Evolutionary conservation across 2,888 invertebrate genomes (phyloP).

Genomic region (Xiphydria camelus): DNA sequence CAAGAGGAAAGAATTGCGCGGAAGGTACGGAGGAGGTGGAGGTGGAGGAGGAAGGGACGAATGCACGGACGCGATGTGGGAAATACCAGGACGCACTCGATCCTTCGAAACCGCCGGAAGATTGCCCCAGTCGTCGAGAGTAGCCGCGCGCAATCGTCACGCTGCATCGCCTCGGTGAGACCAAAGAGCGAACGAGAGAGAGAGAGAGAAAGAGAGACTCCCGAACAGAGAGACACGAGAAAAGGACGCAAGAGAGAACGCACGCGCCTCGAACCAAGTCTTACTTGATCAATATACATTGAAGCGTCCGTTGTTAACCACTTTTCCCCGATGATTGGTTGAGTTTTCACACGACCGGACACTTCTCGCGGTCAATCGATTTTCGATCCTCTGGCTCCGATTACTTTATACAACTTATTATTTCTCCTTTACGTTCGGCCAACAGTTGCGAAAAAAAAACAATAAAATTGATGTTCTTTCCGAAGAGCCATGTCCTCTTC

Average conservation of each 20-base stretch:
- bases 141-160: too few relatives aligned
- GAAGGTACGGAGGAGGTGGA: not conserved
- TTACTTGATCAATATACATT: slow-evolving; percentile 59
- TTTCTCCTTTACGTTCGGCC: slow-evolving; percentile 40
- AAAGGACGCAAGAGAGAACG: too few relatives aligned
- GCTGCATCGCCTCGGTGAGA: too few relatives aligned
- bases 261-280: slow-evolving; percentile 43
- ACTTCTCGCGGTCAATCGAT: too few relatives aligned
- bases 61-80: slow-evolving; percentile 25
- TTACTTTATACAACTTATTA: slow-evolving; percentile 14
- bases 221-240: slow-evolving; percentile 13
- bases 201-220: slow-evolving; percentile 12
- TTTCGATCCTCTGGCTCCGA: too few relatives aligned
- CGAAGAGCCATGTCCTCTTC: slow-evolving; percentile 59
- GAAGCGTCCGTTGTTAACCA: slow-evolving; percentile 32
- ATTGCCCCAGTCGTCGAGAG: too few relatives aligned
- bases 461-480: slow-evolving; percentile 57
- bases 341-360: too few relatives aligned
- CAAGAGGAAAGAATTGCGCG: too few relatives aligned
- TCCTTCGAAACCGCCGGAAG: too few relatives aligned
- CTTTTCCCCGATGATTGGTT: slow-evolving; percentile 45
- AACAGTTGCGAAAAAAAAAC: slow-evolving; percentile 35
- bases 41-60: slow-evolving; percentile 1
- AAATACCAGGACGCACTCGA: slow-evolving; percentile 43
- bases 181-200: not conserved